phyloP scores from a whole-genome alignment of 1,140 invertebrate genomes.

The Musca domestica region DNA sequence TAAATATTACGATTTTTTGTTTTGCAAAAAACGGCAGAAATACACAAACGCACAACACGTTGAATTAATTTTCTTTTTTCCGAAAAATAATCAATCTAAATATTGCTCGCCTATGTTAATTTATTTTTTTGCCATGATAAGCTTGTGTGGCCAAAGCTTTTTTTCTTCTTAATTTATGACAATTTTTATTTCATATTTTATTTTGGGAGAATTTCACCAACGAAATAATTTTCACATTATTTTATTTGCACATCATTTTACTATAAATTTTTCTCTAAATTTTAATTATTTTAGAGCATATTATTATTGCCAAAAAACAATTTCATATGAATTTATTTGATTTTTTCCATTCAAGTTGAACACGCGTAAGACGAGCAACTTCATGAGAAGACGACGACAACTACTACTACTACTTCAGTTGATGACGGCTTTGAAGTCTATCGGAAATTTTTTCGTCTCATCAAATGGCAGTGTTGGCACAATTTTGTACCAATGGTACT shows the following conservation, averaged over 20 bases:
- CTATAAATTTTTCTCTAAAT: neutral
- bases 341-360: neutral
- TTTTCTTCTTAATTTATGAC: too few relatives aligned
- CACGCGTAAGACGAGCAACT: conserved; percentile 14
- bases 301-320: neutral
- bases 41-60: too few relatives aligned
- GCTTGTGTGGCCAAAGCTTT: too few relatives aligned
- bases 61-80: too few relatives aligned
- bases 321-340: neutral
- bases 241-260: neutral
- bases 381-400: conserved; percentile 11
- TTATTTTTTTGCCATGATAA: neutral
- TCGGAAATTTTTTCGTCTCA: conserved; percentile 25
- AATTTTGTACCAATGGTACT: too few relatives aligned
- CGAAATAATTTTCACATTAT: neutral
- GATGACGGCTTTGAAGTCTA: conserved; percentile 24
- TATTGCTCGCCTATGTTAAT: neutral
- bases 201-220: neutral
- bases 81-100: neutral
- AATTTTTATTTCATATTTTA: too few relatives aligned
- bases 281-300: neutral
- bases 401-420: conserved; percentile 20
- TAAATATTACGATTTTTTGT: too few relatives aligned
- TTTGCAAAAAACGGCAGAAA: too few relatives aligned
- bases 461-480: neutral